Evolutionary conservation across 2,113 vertebrate species (phyloP).

Genomic region (Cygnus buccinator): DNA sequence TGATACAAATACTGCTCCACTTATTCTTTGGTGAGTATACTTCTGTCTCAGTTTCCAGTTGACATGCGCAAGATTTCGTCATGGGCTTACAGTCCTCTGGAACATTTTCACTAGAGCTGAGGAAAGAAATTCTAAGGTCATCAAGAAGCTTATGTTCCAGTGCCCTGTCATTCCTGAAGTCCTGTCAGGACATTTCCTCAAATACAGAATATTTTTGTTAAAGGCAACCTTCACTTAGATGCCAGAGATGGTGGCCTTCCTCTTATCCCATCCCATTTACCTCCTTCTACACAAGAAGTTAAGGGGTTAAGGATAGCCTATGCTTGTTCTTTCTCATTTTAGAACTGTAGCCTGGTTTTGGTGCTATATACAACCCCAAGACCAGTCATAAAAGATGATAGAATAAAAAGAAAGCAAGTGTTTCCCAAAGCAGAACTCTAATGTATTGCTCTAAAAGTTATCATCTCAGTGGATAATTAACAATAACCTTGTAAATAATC

Average conservation of each 20-base stretch:
- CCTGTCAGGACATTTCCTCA: not conserved
- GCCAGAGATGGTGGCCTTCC: not conserved
- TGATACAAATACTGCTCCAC: not conserved
- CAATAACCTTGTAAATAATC: not conserved
- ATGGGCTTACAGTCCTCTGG: not conserved
- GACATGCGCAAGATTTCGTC: not conserved
- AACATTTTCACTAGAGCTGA: conserved; percentile 4
- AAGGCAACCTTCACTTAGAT: not conserved
- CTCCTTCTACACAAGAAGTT: not conserved
- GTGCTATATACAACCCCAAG: not conserved
- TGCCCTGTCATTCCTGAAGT: not conserved
- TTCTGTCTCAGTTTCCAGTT: not conserved
- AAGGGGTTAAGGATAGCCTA: not conserved
- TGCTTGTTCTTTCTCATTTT: not conserved
- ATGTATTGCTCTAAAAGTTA: not conserved
- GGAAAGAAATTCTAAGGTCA: not conserved
- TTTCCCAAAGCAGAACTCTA: not conserved
- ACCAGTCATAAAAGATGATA: not conserved
- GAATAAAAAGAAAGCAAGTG: not conserved
- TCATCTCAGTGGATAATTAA: not conserved
- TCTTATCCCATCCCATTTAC: not conserved
- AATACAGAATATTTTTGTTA: not conserved
- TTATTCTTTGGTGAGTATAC: rapidly evolving
- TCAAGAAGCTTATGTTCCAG: not conserved
- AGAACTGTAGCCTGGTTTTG: not conserved